Percentiles rank a stretch among this genome's conserved stretches.
Conservation (phyloP, 2,888 invertebrate genomes). For the Catonia carolina region DNA sequence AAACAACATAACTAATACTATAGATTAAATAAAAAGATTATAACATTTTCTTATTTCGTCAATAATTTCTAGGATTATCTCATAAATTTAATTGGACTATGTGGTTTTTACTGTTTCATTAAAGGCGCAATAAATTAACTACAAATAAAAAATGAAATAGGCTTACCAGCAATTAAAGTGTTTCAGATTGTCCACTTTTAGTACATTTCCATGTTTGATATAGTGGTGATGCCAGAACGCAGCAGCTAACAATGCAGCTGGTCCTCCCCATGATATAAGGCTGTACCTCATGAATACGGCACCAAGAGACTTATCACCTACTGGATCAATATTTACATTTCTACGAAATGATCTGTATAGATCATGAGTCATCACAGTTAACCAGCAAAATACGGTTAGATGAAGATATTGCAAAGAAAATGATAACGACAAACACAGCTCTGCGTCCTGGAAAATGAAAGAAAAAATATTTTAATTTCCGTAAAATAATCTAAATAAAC, state of each 20-base stretch:
- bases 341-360: slow-evolving; percentile 47
- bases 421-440: slow-evolving; percentile 54
- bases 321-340: slow-evolving; percentile 44
- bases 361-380: slow-evolving; percentile 59
- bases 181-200: slow-evolving; percentile 42
- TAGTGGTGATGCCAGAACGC: slow-evolving; percentile 47
- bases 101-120: no score
- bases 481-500: no score
- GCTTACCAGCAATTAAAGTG: slow-evolving; percentile 51
- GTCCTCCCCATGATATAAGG: slow-evolving; percentile 58
- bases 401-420: slow-evolving; percentile 58
- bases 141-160: neutral
- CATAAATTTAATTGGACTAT: no score
- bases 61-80: no score
- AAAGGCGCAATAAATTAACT: no score
- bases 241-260: slow-evolving; percentile 50
- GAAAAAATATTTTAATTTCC: no score
- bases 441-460: slow-evolving; percentile 49
- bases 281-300: slow-evolving; percentile 49
- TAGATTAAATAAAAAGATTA: no score
- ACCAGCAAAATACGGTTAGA: slow-evolving; percentile 59
- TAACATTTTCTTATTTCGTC: no score
- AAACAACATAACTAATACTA: no score
- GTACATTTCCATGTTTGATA: slow-evolving; percentile 41
- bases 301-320: slow-evolving; percentile 44